phyloP scores from a whole-genome alignment of 1,140 invertebrate species.

The Eurosta solidaginis region DNA sequence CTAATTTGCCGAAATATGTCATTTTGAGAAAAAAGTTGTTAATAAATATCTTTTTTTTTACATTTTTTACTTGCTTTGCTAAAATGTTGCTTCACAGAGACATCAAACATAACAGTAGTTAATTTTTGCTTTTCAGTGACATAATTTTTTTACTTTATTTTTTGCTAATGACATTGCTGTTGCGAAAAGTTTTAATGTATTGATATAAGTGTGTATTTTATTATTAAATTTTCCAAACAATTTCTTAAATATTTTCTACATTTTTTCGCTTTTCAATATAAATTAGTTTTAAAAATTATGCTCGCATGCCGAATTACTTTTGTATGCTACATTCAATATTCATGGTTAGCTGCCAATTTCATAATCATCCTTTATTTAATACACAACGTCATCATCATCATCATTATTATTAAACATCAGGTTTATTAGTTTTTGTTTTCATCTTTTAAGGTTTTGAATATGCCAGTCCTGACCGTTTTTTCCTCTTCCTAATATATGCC shows the following conservation, averaged over 20 bases:
- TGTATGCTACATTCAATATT: not conserved
- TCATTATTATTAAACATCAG: not conserved
- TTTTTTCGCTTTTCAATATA: not conserved
- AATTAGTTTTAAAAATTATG: not conserved
- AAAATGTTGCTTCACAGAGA: not conserved
- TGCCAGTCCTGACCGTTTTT: not conserved
- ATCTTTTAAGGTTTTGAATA: not conserved
- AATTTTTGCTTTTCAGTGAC: not conserved
- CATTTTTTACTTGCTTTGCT: not conserved
- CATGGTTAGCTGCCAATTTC: slow-evolving; percentile 27
- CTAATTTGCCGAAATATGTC: too few relatives aligned
- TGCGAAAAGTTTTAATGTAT: not conserved
- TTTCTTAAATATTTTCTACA: not conserved
- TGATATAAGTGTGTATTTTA: not conserved
- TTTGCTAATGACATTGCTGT: not conserved
- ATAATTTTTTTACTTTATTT: not conserved
- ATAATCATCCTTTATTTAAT: slow-evolving; percentile 11
- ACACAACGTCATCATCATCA: not conserved
- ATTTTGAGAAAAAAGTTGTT: too few relatives aligned
- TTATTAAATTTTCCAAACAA: not conserved
- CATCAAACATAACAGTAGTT: not conserved
- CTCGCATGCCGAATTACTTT: too few relatives aligned
- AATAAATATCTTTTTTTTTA: not conserved
- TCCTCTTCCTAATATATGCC: not conserved
- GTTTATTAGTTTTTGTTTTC: not conserved